These are phyloP conservation scores for Ennomos fuscantarius DNA, from an alignment of 2,888 invertebrate genomes.

Conservation along the genomic window DNA sequence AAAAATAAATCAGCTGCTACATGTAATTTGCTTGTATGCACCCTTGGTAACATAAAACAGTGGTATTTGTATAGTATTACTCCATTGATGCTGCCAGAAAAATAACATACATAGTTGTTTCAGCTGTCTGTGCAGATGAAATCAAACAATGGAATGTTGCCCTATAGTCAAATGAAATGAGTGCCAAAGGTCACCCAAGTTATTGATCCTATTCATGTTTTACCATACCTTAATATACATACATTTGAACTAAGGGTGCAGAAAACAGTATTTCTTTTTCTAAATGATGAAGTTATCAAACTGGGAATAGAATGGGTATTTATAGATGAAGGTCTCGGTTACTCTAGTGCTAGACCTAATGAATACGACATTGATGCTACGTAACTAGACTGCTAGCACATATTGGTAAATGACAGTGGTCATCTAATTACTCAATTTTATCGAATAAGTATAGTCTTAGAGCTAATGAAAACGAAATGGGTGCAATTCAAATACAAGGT, in stretches of 20 bases:
- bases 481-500: constrained; percentile 40
- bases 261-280: constrained; percentile 1
- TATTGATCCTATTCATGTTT: constrained; percentile 43
- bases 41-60: too few species aligned
- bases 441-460: too few species aligned
- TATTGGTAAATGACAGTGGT: constrained; percentile 26
- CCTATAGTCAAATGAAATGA: constrained; percentile 20
- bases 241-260: not conserved
- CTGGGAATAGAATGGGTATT: constrained; percentile 58
- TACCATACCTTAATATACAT: not conserved
- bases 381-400: constrained; percentile 32
- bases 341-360: constrained; percentile 50
- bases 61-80: too few species aligned
- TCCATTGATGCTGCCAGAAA: too few species aligned
- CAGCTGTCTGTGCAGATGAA: not conserved
- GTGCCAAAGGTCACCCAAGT: constrained; percentile 51
- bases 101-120: too few species aligned
- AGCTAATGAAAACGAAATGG: constrained; percentile 8
- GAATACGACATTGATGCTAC: constrained; percentile 60
- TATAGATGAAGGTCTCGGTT: constrained; percentile 79
- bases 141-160: constrained; percentile 18
- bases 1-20: constrained; percentile 13
- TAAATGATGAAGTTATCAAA: constrained; percentile 43
- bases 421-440: constrained; percentile 7
- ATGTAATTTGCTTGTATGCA: constrained; percentile 1